Conservation (phyloP, 1,140 invertebrate genomes). For the Mercenaria mercenaria region DNA sequence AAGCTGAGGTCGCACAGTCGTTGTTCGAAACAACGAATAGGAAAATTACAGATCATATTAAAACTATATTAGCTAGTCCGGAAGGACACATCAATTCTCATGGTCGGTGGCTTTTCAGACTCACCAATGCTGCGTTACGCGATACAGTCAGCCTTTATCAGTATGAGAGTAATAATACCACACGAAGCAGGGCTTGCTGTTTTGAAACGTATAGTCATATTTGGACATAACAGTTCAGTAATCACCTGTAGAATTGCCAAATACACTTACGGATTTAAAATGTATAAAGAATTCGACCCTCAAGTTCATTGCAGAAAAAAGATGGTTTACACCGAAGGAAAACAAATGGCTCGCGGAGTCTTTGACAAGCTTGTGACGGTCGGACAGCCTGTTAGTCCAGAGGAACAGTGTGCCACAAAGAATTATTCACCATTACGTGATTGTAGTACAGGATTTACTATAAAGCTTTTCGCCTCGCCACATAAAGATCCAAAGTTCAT, state of each 20-base stretch:
- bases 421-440: not conserved
- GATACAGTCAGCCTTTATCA: conserved; percentile 36
- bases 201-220: conserved; percentile 72
- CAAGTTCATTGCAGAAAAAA: conserved; percentile 83
- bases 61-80: not conserved
- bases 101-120: conserved; percentile 75
- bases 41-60: conserved; percentile 9
- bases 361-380: conserved; percentile 87
- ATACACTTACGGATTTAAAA: conserved; percentile 68
- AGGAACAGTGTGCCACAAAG: conserved; percentile 77
- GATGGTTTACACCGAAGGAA: conserved; percentile 82
- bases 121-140: conserved; percentile 62
- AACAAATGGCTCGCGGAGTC: conserved; percentile 86
- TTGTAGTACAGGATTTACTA: not conserved
- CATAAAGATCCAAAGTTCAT: conserved; percentile 6
- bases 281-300: conserved; percentile 18
- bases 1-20: not conserved
- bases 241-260: conserved; percentile 63
- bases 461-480: conserved; percentile 36
- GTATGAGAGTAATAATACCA: conserved; percentile 60
- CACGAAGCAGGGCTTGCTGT: conserved; percentile 67
- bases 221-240: conserved; percentile 59
- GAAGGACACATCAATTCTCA: conserved; percentile 56
- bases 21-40: conserved; percentile 13
- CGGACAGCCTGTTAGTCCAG: conserved; percentile 85